Evolutionary conservation across 2,113 vertebrate genomes (phyloP).

Genomic region (Hippocampus barbouri): DNA sequence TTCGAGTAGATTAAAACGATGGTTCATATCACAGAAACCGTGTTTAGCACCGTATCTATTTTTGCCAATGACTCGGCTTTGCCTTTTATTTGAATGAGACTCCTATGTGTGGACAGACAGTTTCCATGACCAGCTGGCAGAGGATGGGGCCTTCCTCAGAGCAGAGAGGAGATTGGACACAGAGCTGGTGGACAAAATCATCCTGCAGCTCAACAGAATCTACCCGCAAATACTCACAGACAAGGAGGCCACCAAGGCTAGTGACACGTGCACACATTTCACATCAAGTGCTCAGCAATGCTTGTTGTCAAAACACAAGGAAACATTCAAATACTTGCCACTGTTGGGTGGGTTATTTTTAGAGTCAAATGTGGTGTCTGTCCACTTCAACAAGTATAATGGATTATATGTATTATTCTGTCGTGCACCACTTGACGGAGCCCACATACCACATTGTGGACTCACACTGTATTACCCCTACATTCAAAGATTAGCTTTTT

Average conservation of each 20-base stretch:
- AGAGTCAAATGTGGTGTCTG: not conserved
- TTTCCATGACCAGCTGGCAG: constrained; percentile 81
- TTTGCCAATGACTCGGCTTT: not conserved
- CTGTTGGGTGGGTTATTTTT: not conserved
- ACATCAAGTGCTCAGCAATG: not conserved
- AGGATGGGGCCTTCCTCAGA: constrained; percentile 82
- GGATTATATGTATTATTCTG: not conserved
- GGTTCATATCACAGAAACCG: not conserved
- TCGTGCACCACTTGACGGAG: no score
- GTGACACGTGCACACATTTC: constrained; percentile 62
- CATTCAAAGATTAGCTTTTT: no score
- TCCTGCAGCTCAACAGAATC: constrained; percentile 94
- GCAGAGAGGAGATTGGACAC: constrained; percentile 79
- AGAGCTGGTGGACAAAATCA: constrained; percentile 86
- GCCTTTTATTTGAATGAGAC: not conserved
- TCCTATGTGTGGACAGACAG: constrained; percentile 53
- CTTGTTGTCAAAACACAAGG: not conserved
- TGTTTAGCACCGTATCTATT: not conserved
- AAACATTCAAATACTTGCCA: no score
- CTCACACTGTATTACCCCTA: no score
- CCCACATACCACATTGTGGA: no score
- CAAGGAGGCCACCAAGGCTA: constrained; percentile 89
- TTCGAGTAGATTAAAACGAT: no score
- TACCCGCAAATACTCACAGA: constrained; percentile 93
- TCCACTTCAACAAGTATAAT: not conserved